These are phyloP conservation scores for Numenius arquata DNA, from an alignment of 2,113 vertebrate species.

Conservation along the genomic window DNA sequence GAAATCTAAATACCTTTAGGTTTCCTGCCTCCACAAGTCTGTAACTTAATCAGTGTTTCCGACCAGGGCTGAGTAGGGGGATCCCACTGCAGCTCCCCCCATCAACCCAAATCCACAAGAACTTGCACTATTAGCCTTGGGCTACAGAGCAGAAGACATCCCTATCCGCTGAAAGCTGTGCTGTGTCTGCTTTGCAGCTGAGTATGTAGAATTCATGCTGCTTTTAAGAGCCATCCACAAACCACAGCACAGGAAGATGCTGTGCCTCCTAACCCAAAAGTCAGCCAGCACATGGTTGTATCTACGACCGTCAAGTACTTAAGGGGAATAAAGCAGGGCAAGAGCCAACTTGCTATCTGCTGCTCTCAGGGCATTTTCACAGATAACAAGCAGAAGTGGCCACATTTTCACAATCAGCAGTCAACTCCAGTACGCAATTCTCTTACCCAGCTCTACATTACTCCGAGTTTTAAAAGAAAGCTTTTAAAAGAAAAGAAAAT, in stretches of 20 bases:
- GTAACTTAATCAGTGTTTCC: neutral
- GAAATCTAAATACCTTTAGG: neutral
- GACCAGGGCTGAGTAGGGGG: neutral
- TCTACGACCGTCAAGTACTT: no score
- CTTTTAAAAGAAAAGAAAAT: neutral
- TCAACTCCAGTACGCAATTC: neutral
- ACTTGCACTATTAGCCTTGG: neutral
- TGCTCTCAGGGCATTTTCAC: neutral
- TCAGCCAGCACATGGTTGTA: rapidly evolving
- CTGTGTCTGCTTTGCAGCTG: neutral
- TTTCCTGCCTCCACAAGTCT: neutral
- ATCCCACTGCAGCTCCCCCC: rapidly evolving
- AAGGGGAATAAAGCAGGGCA: neutral
- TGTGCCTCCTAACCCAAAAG: no score
- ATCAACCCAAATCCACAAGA: neutral
- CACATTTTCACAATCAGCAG: neutral
- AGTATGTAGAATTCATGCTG: neutral
- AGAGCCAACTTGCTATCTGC: neutral
- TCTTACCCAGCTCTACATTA: neutral
- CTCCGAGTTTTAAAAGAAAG: neutral
- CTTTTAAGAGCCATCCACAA: neutral
- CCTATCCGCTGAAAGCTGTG: neutral
- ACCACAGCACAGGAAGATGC: neutral
- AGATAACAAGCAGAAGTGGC: neutral
- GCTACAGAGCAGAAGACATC: neutral